Percentiles rank a stretch among this genome's conserved stretches.
Evolutionary conservation across 2,888 invertebrate genomes (phyloP).

Genomic region (Caenorhabditis sulstoni): DNA sequence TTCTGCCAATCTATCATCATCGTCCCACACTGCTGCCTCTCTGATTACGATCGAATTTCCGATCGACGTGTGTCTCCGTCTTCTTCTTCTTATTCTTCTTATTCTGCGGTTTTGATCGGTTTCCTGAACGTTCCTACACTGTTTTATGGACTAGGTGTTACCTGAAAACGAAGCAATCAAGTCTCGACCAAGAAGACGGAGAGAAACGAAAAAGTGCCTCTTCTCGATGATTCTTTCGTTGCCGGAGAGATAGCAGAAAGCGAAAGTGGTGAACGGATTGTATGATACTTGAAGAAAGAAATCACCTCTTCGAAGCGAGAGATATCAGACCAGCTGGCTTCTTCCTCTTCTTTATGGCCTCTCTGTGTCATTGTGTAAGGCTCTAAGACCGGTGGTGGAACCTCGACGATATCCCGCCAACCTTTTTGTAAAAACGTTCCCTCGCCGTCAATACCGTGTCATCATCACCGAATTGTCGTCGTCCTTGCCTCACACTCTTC

Average conservation of each 20-base stretch:
- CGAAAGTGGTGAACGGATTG: conserved; percentile 25
- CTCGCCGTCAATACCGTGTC: conserved; percentile 6
- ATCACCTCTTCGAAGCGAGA: background rate
- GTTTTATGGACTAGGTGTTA: conserved; percentile 1
- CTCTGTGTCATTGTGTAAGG: conserved; percentile 12
- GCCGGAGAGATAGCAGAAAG: conserved; percentile 2
- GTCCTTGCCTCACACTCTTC: conserved; percentile 7
- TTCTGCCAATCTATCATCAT: conserved; percentile 51
- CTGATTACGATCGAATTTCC: conserved; percentile 55
- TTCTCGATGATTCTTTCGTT: conserved; percentile 9
- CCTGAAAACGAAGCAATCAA: background rate
- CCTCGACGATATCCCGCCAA: conserved; percentile 1
- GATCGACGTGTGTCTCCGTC: no score
- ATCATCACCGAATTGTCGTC: conserved; percentile 7
- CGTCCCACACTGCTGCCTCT: conserved; percentile 39
- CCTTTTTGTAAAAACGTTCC: conserved; percentile 24
- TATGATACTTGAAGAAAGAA: background rate
- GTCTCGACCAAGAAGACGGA: conserved; percentile 9
- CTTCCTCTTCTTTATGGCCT: conserved; percentile 4
- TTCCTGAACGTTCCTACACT: background rate
- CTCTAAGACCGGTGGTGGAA: conserved; percentile 31
- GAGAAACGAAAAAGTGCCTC: background rate
- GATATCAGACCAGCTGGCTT: conserved; percentile 5
- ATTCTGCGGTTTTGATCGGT: conserved; percentile 33
- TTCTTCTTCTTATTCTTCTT: no score